A percentile compares a stretch with the other conserved stretches of the same genome.
phyloP scores from a whole-genome alignment of 2,797 vertebrate species.

The Xenops minutus region DNA sequence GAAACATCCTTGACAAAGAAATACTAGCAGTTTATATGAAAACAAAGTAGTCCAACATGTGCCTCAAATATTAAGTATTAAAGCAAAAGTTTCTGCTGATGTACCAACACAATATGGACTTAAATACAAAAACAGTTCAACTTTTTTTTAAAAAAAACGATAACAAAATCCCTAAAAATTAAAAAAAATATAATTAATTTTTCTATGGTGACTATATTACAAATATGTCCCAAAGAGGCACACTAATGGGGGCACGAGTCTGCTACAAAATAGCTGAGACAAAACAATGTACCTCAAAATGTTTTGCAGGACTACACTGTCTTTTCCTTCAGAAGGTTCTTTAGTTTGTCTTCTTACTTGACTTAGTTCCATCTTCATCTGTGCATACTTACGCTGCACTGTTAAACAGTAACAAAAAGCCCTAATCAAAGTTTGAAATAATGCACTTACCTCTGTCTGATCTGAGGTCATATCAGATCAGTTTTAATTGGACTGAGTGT shows the following conservation, averaged over 20 bases:
- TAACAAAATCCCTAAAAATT: constrained; percentile 80
- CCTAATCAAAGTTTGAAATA: constrained; percentile 85
- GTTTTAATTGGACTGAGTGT: constrained; percentile 99
- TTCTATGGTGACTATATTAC: constrained; percentile 80
- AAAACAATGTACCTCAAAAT: constrained; percentile 98
- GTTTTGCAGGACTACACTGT: constrained; percentile 98
- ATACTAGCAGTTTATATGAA: constrained; percentile 90
- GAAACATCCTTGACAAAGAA: constrained; percentile 86
- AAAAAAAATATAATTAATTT: constrained; percentile 80
- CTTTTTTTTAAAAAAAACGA: constrained; percentile 66
- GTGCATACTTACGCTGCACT: constrained; percentile 99
- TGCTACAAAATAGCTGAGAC: constrained; percentile 91
- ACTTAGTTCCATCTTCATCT: constrained; percentile 97
- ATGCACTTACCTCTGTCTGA: constrained; percentile 93
- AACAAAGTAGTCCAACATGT: constrained; percentile 87
- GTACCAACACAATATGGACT: constrained; percentile 84
- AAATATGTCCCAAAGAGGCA: constrained; percentile 80
- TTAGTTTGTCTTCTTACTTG: constrained; percentile 93
- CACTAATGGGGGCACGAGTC: constrained; percentile 80
- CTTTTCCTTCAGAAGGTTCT: constrained; percentile 96
- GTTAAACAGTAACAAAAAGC: constrained; percentile 90
- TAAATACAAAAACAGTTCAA: constrained; percentile 82
- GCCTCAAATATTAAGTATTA: constrained; percentile 81
- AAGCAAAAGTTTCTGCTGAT: constrained; percentile 80
- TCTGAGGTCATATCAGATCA: constrained; percentile 99